Evolutionary conservation across 2,113 vertebrate species (phyloP).

Genomic region (Calypte anna): DNA sequence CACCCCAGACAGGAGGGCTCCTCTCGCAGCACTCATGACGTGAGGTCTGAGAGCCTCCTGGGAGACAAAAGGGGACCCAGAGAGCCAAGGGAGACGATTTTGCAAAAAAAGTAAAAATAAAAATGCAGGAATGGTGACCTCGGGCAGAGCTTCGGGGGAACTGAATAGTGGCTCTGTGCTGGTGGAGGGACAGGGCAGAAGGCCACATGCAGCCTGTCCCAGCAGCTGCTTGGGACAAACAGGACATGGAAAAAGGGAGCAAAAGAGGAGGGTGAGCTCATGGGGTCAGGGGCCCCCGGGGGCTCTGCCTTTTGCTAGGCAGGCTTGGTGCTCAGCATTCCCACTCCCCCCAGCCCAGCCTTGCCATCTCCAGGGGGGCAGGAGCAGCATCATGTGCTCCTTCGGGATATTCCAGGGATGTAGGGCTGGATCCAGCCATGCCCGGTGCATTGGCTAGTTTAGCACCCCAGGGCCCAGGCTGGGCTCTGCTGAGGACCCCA

Average conservation of each 20-base stretch:
- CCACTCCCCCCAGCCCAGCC: neutral
- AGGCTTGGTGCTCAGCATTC: neutral
- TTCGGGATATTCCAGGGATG: neutral
- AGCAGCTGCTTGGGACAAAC: conserved; percentile 24
- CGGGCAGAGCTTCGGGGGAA: neutral
- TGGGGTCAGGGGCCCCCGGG: neutral
- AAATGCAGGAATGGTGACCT: conserved; percentile 55
- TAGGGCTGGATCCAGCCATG: fast-evolving
- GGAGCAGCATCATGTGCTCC: neutral
- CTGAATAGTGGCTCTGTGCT: conserved; percentile 65
- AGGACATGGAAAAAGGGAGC: neutral
- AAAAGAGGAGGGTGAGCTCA: neutral
- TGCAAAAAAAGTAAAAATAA: conserved; percentile 29
- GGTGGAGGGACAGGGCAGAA: neutral
- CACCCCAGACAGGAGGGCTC: neutral
- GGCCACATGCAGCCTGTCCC: neutral
- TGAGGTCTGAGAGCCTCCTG: neutral
- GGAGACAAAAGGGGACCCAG: neutral
- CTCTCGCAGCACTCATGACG: neutral
- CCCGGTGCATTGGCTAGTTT: neutral
- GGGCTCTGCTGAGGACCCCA: neutral
- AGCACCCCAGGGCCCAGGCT: neutral
- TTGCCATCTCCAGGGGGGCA: neutral
- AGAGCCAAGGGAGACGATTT: neutral
- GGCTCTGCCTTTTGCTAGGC: neutral